Conservation (phyloP, 2,113 vertebrate species). For the Vulpes lagopus region DNA sequence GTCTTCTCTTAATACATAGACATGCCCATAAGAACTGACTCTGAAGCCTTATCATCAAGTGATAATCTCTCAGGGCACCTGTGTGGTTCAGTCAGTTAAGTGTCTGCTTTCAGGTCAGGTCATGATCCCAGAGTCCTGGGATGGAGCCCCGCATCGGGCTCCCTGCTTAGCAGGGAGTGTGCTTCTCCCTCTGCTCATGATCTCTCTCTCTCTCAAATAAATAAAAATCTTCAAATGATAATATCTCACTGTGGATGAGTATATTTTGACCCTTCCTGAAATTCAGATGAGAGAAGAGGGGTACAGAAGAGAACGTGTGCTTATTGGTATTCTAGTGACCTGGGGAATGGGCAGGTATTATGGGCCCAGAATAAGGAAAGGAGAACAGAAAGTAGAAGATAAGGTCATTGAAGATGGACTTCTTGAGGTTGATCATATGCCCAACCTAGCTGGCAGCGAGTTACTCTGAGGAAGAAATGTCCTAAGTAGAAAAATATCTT, state of each 20-base stretch:
- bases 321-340: background rate
- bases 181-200: no score
- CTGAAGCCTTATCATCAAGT: background rate
- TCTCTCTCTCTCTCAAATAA: no score
- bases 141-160: no score
- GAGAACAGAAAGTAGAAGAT: background rate
- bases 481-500: background rate
- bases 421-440: background rate
- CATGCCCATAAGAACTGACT: background rate
- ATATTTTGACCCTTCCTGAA: background rate
- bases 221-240: background rate
- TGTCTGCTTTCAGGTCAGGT: no score
- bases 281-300: background rate
- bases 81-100: no score
- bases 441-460: background rate
- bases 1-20: background rate
- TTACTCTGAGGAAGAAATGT: constrained; percentile 29
- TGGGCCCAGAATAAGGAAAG: background rate
- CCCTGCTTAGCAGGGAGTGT: no score
- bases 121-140: no score
- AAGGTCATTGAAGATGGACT: background rate
- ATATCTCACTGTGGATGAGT: background rate
- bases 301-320: background rate
- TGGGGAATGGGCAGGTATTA: background rate
- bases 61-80: background rate